Conservation (phyloP, 2,888 invertebrate genomes). For the Harpalus rubripes region DNA sequence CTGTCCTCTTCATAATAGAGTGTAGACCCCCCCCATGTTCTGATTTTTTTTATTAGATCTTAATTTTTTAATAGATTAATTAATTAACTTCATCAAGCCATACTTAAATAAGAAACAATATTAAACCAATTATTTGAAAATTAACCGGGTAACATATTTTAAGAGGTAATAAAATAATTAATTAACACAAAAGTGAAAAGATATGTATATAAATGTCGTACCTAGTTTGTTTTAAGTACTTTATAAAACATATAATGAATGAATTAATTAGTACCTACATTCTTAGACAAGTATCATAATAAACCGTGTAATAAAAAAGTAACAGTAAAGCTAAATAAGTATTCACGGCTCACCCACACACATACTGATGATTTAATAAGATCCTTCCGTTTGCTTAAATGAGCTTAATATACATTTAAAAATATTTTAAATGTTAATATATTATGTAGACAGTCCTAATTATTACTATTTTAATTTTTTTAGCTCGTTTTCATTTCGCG, state of each 20-base stretch:
- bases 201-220: no score
- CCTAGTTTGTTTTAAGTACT: not conserved
- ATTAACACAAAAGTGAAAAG: no score
- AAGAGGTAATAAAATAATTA: no score
- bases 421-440: slow-evolving; percentile 37
- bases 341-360: slow-evolving; percentile 27
- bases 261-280: slow-evolving; percentile 6
- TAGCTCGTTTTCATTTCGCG: not conserved
- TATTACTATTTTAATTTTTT: slow-evolving; percentile 21
- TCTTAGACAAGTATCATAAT: not conserved
- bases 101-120: no score
- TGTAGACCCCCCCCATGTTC: no score
- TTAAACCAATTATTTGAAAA: no score
- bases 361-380: slow-evolving; percentile 35
- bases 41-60: no score
- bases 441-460: slow-evolving; percentile 29
- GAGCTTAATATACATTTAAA: slow-evolving; percentile 42
- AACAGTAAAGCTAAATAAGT: slow-evolving; percentile 8
- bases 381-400: slow-evolving; percentile 41
- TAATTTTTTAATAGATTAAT: no score
- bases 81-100: no score
- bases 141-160: no score
- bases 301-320: not conserved
- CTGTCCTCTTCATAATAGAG: no score
- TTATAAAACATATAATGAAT: not conserved